A percentile compares a stretch with the other conserved stretches of the same genome.
phyloP scores from a whole-genome alignment of 2,113 vertebrate genomes.

The Pachypanchax playfairii region DNA sequence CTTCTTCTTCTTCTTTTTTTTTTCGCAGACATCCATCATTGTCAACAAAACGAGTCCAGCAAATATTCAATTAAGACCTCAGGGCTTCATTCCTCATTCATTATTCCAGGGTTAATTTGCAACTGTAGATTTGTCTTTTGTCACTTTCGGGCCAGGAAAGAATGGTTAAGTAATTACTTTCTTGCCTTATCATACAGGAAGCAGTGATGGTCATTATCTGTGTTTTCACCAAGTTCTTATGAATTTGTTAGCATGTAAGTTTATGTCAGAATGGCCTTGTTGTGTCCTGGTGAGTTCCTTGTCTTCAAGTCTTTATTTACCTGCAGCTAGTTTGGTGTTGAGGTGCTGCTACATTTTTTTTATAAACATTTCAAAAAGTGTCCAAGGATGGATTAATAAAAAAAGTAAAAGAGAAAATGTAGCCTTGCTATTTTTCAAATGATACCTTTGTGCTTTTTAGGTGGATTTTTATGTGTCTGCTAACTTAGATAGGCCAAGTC shows the following conservation, averaged over 20 bases:
- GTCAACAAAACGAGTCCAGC: constrained; percentile 75
- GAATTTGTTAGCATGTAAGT: constrained; percentile 9
- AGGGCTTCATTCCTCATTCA: constrained; percentile 73
- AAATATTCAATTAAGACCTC: constrained; percentile 73
- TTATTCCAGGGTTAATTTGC: constrained; percentile 78
- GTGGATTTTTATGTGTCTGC: not conserved
- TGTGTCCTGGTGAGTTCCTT: not conserved
- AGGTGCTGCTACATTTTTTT: not conserved
- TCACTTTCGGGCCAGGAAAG: constrained; percentile 72
- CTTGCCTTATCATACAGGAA: constrained; percentile 43
- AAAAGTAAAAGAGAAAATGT: not conserved
- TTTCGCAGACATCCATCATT: constrained; percentile 70
- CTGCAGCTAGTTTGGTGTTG: not conserved
- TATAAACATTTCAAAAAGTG: not conserved
- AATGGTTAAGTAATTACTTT: constrained; percentile 68
- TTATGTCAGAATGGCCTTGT: not conserved
- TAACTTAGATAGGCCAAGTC: not conserved
- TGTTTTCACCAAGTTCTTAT: constrained; percentile 25
- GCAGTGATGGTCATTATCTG: constrained; percentile 1
- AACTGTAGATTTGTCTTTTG: constrained; percentile 79
- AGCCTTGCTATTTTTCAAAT: not conserved
- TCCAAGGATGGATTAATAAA: not conserved
- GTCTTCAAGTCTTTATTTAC: not conserved
- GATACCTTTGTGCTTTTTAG: not conserved
- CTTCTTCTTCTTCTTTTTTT: constrained; percentile 31